A percentile compares a stretch with the other conserved stretches of the same genome.
Conservation (phyloP, 2,888 invertebrate species). For the Cyclophora punctaria region DNA sequence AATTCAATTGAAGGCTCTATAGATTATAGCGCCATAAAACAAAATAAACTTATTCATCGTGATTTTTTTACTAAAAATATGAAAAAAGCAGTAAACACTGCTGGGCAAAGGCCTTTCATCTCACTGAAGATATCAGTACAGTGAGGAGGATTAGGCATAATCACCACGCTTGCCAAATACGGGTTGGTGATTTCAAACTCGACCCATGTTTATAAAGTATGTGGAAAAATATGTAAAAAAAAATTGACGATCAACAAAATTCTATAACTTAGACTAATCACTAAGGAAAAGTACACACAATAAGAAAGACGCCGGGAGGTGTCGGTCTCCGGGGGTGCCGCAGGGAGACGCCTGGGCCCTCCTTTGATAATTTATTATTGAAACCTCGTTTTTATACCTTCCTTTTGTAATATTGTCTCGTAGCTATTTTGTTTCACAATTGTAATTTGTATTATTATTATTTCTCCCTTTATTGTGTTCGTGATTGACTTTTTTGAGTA, state of each 20-base stretch:
- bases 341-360: constrained; percentile 19
- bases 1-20: too few relatives aligned
- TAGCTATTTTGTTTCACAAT: constrained; percentile 20
- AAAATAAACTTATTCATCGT: too few relatives aligned
- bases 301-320: constrained; percentile 57
- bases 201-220: too few relatives aligned
- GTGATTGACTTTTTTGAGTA: constrained; percentile 14
- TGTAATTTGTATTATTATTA: constrained; percentile 19
- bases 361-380: constrained; percentile 25
- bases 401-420: constrained; percentile 19
- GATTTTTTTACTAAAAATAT: too few relatives aligned
- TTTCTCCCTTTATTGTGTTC: constrained; percentile 6
- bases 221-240: too few relatives aligned
- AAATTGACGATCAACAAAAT: not conserved
- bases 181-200: too few relatives aligned
- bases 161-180: too few relatives aligned
- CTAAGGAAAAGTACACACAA: constrained; percentile 50
- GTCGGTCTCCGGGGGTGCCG: constrained; percentile 41
- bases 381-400: constrained; percentile 23
- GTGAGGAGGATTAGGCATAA: too few relatives aligned
- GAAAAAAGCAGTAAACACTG: too few relatives aligned
- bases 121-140: too few relatives aligned
- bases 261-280: constrained; percentile 15
- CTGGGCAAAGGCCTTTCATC: too few relatives aligned
- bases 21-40: too few relatives aligned